Evolutionary conservation across 2,113 vertebrate species (phyloP).

Genomic region (Myotis yumanensis): DNA sequence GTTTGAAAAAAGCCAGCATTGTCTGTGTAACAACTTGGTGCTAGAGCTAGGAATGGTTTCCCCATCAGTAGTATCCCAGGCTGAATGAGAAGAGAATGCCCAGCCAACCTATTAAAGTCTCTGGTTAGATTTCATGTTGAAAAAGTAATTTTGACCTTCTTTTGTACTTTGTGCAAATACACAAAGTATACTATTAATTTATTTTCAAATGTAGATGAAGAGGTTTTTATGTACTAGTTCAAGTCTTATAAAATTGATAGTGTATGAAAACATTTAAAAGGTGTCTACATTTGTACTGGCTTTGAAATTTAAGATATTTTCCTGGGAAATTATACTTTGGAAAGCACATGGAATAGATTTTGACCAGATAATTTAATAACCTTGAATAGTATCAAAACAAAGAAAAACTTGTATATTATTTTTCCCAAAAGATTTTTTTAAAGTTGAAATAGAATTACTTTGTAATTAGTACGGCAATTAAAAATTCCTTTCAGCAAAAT

Average conservation of each 20-base stretch:
- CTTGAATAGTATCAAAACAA: not conserved
- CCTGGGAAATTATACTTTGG: not conserved
- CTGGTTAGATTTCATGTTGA: not conserved
- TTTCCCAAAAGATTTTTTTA: not conserved
- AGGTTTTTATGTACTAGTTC: not conserved
- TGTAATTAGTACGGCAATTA: not conserved
- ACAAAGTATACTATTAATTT: not conserved
- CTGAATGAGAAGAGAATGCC: not conserved
- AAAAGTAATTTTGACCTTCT: not conserved
- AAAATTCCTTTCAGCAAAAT: constrained; percentile 3
- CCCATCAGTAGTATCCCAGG: too few relatives aligned
- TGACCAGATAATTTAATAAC: not conserved
- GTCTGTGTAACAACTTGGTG: not conserved
- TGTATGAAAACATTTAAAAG: not conserved
- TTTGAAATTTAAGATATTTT: constrained; percentile 25
- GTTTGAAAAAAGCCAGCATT: not conserved
- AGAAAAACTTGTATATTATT: not conserved
- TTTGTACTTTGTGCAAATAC: not conserved
- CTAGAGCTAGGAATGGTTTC: not conserved
- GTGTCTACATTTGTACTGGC: not conserved
- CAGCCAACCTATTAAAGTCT: not conserved
- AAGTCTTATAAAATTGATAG: constrained; percentile 5
- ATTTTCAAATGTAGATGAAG: not conserved
- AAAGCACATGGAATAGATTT: not conserved
- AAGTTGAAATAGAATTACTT: constrained; percentile 4